Evolutionary conservation across 2,113 vertebrate genomes (phyloP).

Genomic region (Calypte anna): DNA sequence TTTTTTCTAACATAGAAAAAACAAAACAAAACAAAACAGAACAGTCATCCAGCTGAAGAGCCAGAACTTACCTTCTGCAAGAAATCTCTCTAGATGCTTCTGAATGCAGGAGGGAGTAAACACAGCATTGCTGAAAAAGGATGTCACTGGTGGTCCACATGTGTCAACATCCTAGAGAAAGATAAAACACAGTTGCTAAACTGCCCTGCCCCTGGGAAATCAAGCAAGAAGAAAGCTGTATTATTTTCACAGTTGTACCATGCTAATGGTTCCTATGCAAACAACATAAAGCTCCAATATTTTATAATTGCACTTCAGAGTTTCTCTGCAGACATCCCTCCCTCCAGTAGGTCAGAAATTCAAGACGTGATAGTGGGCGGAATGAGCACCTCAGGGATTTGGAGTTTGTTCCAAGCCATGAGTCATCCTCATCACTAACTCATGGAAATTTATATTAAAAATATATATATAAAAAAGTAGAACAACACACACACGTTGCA

Average conservation of each 20-base stretch:
- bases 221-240: background rate
- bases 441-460: conserved; percentile 40
- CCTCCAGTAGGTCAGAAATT: conserved; percentile 65
- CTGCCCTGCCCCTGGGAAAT: conserved; percentile 38
- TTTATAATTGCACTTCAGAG: conserved; percentile 58
- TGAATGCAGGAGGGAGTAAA: conserved; percentile 19
- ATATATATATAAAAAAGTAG: background rate
- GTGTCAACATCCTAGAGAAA: conserved; percentile 65
- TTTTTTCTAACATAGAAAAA: background rate
- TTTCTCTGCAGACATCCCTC: conserved; percentile 64
- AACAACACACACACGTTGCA: accelerated
- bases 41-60: background rate
- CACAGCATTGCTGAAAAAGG: conserved; percentile 22
- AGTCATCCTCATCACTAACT: conserved; percentile 55
- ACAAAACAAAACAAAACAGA: background rate
- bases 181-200: conserved; percentile 44
- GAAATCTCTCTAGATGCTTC: conserved; percentile 29
- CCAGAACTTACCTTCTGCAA: conserved; percentile 60
- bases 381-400: conserved; percentile 66
- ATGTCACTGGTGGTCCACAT: conserved; percentile 58
- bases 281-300: conserved; percentile 30
- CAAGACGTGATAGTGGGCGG: conserved; percentile 66
- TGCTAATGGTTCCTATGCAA: conserved; percentile 58
- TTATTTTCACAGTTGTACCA: conserved; percentile 15
- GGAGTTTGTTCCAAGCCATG: conserved; percentile 55